Evolutionary conservation across 2,113 vertebrate species (phyloP), one percentile per base, ranked within the genome.

Genomic region (Antechinus flavipes): DNA sequence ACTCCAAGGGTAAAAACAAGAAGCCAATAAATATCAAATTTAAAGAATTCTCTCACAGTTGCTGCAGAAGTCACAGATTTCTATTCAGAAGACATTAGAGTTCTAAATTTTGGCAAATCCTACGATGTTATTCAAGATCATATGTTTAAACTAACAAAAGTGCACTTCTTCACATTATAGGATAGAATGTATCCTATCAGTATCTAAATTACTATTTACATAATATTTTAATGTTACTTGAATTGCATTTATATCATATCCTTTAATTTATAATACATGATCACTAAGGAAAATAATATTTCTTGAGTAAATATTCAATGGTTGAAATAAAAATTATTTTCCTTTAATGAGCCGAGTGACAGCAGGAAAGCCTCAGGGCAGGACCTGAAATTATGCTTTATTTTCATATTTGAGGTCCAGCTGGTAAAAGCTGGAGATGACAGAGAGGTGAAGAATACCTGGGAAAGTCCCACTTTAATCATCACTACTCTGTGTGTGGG

Each of bases 291-390:
- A 76, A 76, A 76, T 42, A 8, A 58, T 35, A 46, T 91, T 91
- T 92, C 54, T 50, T 68, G n/a, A 76, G 53, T 90, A 93, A 94
- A 96, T 92, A 92, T 50, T 54, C 55, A 94, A 56, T 93, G 58
- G 42, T 61, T 16, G 46, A 19, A 90, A 91, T 93, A 90, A 90
- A 50, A 94, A 89, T 30, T 23, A 50, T 54, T 95, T 91, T 23
- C 12, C n/a, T 97, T 26, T 58, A 12, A 30, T 25, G 68, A 52
- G 54, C 42, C n/a, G 68, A 93, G 42, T 54, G 24, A 23, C n/a
- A 95, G 46, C 27, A 11, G 76, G 22, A 1, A 91, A 91, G 24
- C 24, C 25, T 68, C 30, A 84, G 2, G 26, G 14, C 30, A 54
- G 47, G 2, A 0, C 9, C 46, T 84, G 68, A 84, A 84, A 7